Evolutionary conservation across 1,140 invertebrate species (phyloP).

Genomic region (Parapsyche elsis): DNA sequence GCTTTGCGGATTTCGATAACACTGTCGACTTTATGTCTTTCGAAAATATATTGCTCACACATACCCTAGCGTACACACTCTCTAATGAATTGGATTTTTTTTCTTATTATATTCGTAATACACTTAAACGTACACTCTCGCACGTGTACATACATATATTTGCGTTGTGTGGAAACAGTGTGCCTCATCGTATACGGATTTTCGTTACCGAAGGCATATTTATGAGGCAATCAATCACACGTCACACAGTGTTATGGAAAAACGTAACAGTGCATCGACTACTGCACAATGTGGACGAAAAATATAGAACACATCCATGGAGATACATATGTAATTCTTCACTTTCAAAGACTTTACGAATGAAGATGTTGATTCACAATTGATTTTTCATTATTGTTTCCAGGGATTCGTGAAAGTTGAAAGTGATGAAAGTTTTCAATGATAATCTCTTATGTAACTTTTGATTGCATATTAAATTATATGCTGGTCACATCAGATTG

Average conservation of each 20-base stretch:
- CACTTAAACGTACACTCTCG: neutral
- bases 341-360: too few species aligned
- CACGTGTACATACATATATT: neutral
- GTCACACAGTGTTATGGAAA: neutral
- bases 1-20: neutral
- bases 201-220: constrained; percentile 12
- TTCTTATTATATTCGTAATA: neutral
- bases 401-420: too few species aligned
- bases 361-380: too few species aligned
- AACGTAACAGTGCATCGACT: too few species aligned
- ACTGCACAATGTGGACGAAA: neutral
- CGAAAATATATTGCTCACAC: neutral
- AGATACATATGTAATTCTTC: too few species aligned
- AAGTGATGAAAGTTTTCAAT: too few species aligned
- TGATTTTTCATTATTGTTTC: too few species aligned
- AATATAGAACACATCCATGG: too few species aligned
- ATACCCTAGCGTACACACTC: neutral
- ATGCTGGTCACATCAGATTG: too few species aligned
- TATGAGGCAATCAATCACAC: constrained; percentile 20
- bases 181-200: neutral
- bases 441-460: too few species aligned
- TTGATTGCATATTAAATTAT: too few species aligned
- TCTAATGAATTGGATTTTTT: constrained; percentile 16
- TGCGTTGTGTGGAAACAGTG: neutral
- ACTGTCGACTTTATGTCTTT: neutral